Conservation (phyloP, 2,797 vertebrate species). For the Scolopax bukidnonensis region DNA sequence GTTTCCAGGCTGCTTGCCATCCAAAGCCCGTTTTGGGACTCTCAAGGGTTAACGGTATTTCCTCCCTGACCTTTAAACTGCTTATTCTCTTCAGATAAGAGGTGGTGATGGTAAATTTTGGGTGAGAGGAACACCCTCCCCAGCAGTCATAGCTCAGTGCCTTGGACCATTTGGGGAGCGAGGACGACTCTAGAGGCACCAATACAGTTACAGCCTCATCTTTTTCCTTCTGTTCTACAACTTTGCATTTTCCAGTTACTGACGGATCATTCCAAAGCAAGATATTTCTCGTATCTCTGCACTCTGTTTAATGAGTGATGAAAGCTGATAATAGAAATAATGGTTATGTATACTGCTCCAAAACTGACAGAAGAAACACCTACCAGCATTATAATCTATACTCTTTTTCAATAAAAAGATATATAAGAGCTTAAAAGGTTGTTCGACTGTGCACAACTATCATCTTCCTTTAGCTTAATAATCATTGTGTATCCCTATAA, state of each 20-base stretch:
- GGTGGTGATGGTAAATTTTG: background rate
- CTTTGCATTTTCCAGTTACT: background rate
- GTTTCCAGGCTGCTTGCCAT: background rate
- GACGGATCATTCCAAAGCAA: background rate
- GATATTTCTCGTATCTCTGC: background rate
- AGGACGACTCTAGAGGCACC: background rate
- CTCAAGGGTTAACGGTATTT: background rate
- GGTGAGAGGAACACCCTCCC: background rate
- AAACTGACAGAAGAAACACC: conserved; percentile 28
- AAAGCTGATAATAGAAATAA: conserved; percentile 19
- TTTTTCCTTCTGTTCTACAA: background rate
- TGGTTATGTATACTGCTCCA: background rate
- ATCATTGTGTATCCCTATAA: conserved; percentile 42
- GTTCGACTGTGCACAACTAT: conserved; percentile 46
- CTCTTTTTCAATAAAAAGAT: conserved; percentile 11
- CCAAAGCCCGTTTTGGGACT: background rate
- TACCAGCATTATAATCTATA: background rate
- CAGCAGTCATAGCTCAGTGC: background rate
- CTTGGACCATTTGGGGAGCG: background rate
- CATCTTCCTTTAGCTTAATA: conserved; percentile 70
- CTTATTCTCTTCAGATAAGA: background rate
- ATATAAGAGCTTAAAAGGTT: background rate
- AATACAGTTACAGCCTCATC: background rate
- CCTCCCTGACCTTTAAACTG: background rate
- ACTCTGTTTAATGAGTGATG: background rate